These are phyloP conservation scores for Aculops lycopersici DNA, from an alignment of 1,140 invertebrate species.

Conservation along the genomic window DNA sequence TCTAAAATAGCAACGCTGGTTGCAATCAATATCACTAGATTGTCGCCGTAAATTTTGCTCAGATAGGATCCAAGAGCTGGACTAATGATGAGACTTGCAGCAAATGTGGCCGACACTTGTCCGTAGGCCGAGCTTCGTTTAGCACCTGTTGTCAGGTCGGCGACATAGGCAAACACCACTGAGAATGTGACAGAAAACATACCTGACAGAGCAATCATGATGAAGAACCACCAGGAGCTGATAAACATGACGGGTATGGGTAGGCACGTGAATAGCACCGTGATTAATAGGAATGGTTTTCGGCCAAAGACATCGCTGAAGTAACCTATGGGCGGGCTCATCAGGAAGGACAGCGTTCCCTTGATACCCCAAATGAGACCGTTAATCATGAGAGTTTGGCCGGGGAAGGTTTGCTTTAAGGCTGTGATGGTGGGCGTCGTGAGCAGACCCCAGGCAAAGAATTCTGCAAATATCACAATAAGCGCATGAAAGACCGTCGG, in stretches of 20 bases:
- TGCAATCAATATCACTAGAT: slow-evolving; percentile 73
- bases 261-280: slow-evolving; percentile 93
- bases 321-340: slow-evolving; percentile 78
- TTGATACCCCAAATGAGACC: slow-evolving; percentile 91
- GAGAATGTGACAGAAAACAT: slow-evolving; percentile 95
- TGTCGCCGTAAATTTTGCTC: slow-evolving; percentile 56
- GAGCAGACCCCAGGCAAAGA: slow-evolving; percentile 93
- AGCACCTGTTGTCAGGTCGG: slow-evolving; percentile 89
- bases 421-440: slow-evolving; percentile 92
- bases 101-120: slow-evolving; percentile 88
- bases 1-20: slow-evolving; percentile 75
- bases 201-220: slow-evolving; percentile 91
- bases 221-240: slow-evolving; percentile 99
- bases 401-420: slow-evolving; percentile 82
- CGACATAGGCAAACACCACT: slow-evolving; percentile 95
- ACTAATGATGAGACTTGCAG: slow-evolving; percentile 80
- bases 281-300: slow-evolving; percentile 87
- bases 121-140: slow-evolving; percentile 86
- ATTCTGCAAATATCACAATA: slow-evolving; percentile 95
- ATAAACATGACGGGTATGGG: slow-evolving; percentile 95
- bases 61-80: slow-evolving; percentile 80
- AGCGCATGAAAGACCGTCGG: slow-evolving; percentile 88
- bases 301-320: slow-evolving; percentile 89
- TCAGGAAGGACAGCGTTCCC: slow-evolving; percentile 82
- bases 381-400: slow-evolving; percentile 98